phyloP scores from a whole-genome alignment of 1,140 invertebrate genomes.

The Neodiprion fabricii region DNA sequence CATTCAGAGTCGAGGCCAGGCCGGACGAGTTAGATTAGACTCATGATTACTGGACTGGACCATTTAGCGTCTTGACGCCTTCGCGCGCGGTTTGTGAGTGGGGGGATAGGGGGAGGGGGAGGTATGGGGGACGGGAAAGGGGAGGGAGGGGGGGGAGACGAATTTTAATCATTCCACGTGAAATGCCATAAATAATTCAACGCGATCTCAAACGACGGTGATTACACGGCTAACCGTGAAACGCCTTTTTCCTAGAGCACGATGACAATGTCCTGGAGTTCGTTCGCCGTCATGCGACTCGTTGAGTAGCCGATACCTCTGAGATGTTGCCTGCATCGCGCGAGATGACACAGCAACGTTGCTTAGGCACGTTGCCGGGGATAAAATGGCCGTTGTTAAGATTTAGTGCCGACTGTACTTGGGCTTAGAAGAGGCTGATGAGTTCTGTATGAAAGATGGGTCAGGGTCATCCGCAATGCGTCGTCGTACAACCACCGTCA shows the following conservation, averaged over 20 bases:
- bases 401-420: slow-evolving; percentile 36
- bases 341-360: not conserved
- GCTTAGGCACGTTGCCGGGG: not conserved
- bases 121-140: not conserved
- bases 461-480: slow-evolving; percentile 49
- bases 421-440: slow-evolving; percentile 47
- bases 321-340: not conserved
- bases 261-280: not conserved
- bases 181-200: not conserved
- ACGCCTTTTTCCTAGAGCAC: not conserved
- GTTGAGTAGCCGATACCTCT: not conserved
- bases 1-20: slow-evolving; percentile 42
- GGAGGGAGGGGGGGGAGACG: not conserved
- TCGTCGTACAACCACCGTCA: slow-evolving; percentile 39
- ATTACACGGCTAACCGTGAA: not conserved
- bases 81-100: not conserved
- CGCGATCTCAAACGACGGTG: not conserved
- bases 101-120: not conserved
- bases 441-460: slow-evolving; percentile 49
- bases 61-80: slow-evolving; percentile 6
- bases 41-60: slow-evolving; percentile 31
- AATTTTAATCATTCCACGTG: not conserved
- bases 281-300: no score
- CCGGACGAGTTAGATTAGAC: slow-evolving; percentile 51
- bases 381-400: not conserved